Base-by-base conservation (phyloP, 2,888 invertebrate species). In the Sminthurinus aureus region DNA sequence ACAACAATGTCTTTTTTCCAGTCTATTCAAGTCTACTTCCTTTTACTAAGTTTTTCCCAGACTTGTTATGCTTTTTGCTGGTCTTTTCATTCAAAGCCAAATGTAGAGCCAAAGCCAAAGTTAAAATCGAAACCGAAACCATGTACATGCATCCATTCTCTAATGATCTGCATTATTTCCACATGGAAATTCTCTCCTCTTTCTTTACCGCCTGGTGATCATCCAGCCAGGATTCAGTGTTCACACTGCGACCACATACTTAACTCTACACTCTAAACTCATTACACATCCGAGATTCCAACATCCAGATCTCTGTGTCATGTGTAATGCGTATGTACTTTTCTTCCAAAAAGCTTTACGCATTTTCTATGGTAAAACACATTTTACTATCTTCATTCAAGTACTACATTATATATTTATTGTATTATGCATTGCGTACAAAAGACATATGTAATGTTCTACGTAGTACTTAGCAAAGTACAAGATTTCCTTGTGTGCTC, bases 161-260 rank as follows among this genome's bases (percentile, higher is more conserved):
- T 84, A 84, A 84, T 84, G 83, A 84, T 84, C 71, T 81, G 81
- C 81, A 84, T 84, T 81, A 79, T 79, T 79, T 78, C 83, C 83
- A 83, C 83, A 79, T 78, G 83, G 78, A 79, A 83, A 83, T 83
- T 69, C 22, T n/a, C 77, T 52, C n/a, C 22, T 50, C 58, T 20
- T 13, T n/a, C 78, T 64, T 58, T 20, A 51, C 66, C 24, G n/a
- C 22, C 22, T 74, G 74, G 81, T 74, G 69, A 66, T 66, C 69
- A 79, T 71, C 79, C 79, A 79, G 79, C 50, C 26, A 69, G 20
- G 13, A 38, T 26, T 12, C 51, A 79, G 64, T 79, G 18, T 58
- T 13, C 58, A 13, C 58, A 58, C 13, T 58, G 58, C 9, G 58
- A 58, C 58, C 58, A 58, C 58, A 58, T 58, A 58, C 58, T 58